These are phyloP conservation scores for Leucopternis melanops DNA, from an alignment of 2,113 vertebrate genomes.

Conservation along the genomic window DNA sequence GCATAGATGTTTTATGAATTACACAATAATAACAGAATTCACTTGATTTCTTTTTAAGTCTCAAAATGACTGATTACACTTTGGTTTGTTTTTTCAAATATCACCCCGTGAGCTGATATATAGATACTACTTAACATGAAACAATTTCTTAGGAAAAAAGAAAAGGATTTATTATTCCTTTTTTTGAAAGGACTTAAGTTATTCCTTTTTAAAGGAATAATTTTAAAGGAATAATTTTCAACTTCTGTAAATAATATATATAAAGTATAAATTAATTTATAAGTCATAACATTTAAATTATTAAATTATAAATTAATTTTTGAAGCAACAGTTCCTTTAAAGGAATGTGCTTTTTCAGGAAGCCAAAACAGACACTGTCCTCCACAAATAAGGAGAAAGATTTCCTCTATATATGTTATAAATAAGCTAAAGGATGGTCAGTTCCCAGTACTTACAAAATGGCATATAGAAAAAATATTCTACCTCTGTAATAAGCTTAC, in stretches of 20 bases:
- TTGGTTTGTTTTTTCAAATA: background rate
- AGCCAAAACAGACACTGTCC: background rate
- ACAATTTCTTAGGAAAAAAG: background rate
- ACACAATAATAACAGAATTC: background rate
- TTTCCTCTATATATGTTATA: background rate
- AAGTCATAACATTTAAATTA: background rate
- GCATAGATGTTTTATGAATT: background rate
- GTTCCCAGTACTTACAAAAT: background rate
- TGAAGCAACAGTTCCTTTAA: background rate
- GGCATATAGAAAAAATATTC: background rate
- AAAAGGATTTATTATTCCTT: background rate
- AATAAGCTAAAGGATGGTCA: background rate
- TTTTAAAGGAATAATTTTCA: background rate
- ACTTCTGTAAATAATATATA: background rate
- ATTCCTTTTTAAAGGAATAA: background rate
- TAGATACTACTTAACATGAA: background rate
- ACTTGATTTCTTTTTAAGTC: background rate
- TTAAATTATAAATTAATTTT: background rate
- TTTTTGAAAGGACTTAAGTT: background rate
- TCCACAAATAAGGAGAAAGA: background rate
- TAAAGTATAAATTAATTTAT: background rate
- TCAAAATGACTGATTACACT: background rate
- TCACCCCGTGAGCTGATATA: background rate
- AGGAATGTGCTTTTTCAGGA: background rate
- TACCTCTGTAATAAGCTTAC: background rate